These are phyloP conservation scores for Oreochromis grahami DNA, from an alignment of 2,797 vertebrate species.

Conservation along the genomic window DNA sequence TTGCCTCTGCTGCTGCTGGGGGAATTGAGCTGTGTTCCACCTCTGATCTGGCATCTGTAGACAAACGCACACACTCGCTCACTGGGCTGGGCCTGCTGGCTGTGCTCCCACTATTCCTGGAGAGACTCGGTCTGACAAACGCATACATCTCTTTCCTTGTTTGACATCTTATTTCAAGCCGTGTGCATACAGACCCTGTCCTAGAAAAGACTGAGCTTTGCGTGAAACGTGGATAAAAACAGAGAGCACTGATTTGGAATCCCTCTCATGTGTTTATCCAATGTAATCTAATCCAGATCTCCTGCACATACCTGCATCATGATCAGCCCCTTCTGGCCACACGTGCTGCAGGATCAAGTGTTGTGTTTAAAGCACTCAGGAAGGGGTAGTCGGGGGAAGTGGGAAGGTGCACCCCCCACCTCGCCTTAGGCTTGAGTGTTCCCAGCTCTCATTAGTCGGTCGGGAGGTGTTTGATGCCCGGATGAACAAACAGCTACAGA, in stretches of 20 bases:
- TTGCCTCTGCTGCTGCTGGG: constrained; percentile 12
- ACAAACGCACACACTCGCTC: not conserved
- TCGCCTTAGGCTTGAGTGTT: not conserved
- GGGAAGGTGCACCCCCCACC: not conserved
- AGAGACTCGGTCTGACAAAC: constrained; percentile 9
- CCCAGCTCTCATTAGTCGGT: constrained; percentile 10
- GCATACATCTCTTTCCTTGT: not conserved
- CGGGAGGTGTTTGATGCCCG: not conserved
- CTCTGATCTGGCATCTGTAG: constrained; percentile 44
- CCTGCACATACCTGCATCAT: not conserved
- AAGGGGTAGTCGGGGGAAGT: not conserved
- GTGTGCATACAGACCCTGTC: not conserved
- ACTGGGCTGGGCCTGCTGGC: not conserved
- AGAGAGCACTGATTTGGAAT: not conserved
- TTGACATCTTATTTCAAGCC: not conserved
- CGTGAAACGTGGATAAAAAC: not conserved
- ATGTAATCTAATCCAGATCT: not conserved
- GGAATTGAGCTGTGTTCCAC: constrained; percentile 40
- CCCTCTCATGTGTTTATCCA: not conserved
- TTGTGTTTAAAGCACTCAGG: not conserved
- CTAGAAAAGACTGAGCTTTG: not conserved
- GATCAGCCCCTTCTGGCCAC: not conserved
- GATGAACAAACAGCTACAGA: not conserved
- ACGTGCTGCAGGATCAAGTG: not conserved
- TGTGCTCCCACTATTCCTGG: constrained; percentile 19